Evolutionary conservation across 2,888 invertebrate species (phyloP), one percentile per base, ranked within the genome.

Genomic region (Linyphia triangularis): DNA sequence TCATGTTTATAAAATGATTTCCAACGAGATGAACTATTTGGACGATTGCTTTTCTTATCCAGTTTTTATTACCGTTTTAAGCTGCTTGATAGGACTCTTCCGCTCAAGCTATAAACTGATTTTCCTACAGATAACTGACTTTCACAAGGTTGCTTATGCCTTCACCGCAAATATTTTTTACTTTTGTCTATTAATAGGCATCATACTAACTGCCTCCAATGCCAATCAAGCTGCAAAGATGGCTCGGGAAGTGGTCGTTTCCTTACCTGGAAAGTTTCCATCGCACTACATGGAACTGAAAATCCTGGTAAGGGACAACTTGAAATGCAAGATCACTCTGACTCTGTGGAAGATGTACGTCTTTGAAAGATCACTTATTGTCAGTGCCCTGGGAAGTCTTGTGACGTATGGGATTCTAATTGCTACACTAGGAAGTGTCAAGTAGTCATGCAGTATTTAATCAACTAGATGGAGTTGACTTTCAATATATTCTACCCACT

Each of bases 331-430:
- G 16, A n/a, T 13, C 7, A 26, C 16, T 40, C 43, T 70, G 26
- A 70, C 51, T n/a, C 16, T 70, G n/a, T 70, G 70, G 70, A 43
- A 43, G n/a, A 70, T 37, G 13, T 70, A 70, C 10, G 28, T 26
- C 4, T 26, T 70, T 70, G 26, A 70, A 4, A 70, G 43, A 24
- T 70, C 70, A 4, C 43, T 70, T 3, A 9, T 43, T 4, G 16
- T 70, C 0, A 70, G 43, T 16, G 7, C 51, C 13, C 0, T 70
- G 4, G 51, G 70, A 43, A 43, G n/a, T 43, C 26, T 70, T 0
- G 26, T 26, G 24, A 70, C 43, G 16, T 70, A 70, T 43, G 70
- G 70, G 1, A 70, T 70, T 26, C 2, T 70, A 1, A 26, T 70
- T 6, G 51, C 43, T 13, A 70, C 26, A 13, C 26, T 70, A 5